Conservation (phyloP, 2,888 invertebrate genomes). For the Sipunculus nudus region DNA sequence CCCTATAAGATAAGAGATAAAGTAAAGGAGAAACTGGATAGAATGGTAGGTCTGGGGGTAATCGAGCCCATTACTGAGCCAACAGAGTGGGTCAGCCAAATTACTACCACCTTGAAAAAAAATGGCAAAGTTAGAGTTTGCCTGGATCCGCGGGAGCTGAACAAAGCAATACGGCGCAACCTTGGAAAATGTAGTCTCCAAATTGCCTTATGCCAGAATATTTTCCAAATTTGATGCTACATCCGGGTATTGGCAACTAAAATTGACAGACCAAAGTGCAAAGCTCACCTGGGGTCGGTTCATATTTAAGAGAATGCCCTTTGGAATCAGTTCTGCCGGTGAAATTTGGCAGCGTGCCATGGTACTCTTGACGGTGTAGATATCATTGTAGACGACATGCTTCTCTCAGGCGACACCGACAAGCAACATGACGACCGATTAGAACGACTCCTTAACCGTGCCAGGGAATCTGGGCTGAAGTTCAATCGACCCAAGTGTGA, state of each 20-base stretch:
- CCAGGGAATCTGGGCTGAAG: no score
- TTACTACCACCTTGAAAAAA: no score
- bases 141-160: slow-evolving; percentile 4
- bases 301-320: slow-evolving; percentile 7
- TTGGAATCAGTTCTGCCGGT: slow-evolving; percentile 8
- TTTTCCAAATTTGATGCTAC: slow-evolving; percentile 2
- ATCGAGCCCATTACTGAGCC: no score
- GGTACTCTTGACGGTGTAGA: background rate
- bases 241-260: background rate
- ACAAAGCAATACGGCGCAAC: slow-evolving; percentile 8
- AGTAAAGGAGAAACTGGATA: no score
- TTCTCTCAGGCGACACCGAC: background rate
- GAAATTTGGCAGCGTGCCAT: slow-evolving; percentile 14
- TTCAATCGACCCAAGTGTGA: no score
- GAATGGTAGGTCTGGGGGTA: no score
- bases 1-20: no score
- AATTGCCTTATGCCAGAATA: background rate
- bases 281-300: background rate
- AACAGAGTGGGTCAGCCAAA: no score
- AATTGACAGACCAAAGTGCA: background rate
- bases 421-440: slow-evolving; percentile 7
- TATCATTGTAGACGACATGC: slow-evolving; percentile 4
- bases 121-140: slow-evolving; percentile 5
- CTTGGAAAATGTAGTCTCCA: slow-evolving; percentile 1
- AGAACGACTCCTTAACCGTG: no score